Conservation (phyloP, 2,797 vertebrate species). For the Lacerta bilineata region DNA sequence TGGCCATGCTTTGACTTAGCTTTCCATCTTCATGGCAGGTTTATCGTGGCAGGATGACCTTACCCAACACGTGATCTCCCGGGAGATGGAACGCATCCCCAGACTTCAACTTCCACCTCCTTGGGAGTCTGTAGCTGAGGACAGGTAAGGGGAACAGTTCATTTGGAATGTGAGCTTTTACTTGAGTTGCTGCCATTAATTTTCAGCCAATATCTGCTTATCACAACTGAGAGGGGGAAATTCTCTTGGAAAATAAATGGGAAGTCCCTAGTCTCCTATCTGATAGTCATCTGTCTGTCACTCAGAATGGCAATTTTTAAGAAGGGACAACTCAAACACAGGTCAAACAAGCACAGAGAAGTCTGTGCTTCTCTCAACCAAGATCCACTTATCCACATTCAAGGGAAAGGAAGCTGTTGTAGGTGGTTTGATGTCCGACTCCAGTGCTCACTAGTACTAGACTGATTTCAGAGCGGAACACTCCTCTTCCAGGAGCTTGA, state of each 20-base stretch:
- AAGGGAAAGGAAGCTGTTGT: neutral
- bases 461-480: too few species aligned
- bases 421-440: neutral
- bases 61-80: conserved; percentile 94
- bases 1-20: conserved; percentile 38
- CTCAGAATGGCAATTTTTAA: neutral
- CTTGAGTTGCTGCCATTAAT: neutral
- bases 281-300: neutral
- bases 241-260: neutral
- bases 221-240: neutral
- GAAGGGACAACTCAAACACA: neutral
- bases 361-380: neutral
- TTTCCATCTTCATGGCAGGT: conserved; percentile 77
- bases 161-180: neutral
- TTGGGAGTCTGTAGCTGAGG: conserved; percentile 65
- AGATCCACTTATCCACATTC: neutral
- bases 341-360: neutral
- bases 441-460: too few species aligned
- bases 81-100: conserved; percentile 94
- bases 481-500: too few species aligned
- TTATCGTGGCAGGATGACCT: conserved; percentile 96
- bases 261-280: neutral
- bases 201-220: neutral
- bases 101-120: conserved; percentile 76
- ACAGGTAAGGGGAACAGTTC: conserved; percentile 75